Percentiles rank a stretch among this genome's conserved stretches.
phyloP scores from a whole-genome alignment of 2,113 vertebrate species.

The Ptychochromis oligacanthus region DNA sequence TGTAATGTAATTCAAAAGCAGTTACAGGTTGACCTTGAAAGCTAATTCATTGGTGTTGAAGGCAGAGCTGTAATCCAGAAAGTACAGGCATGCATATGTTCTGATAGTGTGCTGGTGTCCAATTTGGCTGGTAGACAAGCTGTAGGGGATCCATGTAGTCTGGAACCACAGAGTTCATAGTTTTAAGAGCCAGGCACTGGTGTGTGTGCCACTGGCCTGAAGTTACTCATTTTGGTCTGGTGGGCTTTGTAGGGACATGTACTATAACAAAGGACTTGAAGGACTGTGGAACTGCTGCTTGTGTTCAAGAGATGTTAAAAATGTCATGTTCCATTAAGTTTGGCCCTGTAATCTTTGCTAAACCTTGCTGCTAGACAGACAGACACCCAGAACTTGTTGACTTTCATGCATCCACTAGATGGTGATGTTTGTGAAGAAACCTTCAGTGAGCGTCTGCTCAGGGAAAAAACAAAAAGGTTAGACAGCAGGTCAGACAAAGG shows the following conservation, averaged over 20 bases:
- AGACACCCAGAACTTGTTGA: not conserved
- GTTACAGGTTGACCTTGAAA: not conserved
- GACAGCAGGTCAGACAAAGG: not conserved
- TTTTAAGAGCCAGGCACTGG: not conserved
- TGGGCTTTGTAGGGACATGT: not conserved
- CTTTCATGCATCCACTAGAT: constrained; percentile 45
- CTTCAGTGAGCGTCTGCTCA: not conserved
- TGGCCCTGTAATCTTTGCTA: not conserved
- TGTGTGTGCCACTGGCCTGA: not conserved
- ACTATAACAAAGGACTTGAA: not conserved
- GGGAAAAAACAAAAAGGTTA: not conserved
- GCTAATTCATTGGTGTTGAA: too few species aligned
- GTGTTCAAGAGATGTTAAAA: not conserved
- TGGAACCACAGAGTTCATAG: not conserved
- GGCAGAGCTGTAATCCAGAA: too few species aligned
- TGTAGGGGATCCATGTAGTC: too few species aligned
- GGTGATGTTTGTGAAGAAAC: constrained; percentile 36
- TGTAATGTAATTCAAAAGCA: too few species aligned
- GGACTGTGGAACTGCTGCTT: not conserved
- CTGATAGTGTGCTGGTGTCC: too few species aligned
- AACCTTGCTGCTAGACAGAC: not conserved
- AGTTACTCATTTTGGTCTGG: not conserved
- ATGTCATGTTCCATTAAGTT: not conserved
- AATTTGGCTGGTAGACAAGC: too few species aligned
- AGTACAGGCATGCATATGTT: too few species aligned